Evolutionary conservation across 2,888 invertebrate genomes (phyloP).

Genomic region (Epinotia demarniana): DNA sequence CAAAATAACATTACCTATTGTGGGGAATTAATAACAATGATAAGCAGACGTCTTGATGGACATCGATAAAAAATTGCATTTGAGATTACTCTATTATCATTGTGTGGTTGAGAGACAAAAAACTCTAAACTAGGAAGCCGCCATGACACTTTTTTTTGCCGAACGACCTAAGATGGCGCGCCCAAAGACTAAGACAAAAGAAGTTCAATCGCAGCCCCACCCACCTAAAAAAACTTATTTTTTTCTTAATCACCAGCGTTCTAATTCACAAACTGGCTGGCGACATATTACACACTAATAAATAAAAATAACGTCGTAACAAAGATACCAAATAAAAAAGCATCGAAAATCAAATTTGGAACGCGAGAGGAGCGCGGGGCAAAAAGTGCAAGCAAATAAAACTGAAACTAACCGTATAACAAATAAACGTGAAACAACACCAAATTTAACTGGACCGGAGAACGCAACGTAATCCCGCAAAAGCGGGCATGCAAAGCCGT

Average conservation of each 20-base stretch:
- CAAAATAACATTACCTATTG: conserved; percentile 23
- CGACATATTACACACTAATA: conserved; percentile 1
- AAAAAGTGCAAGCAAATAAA: conserved; percentile 47
- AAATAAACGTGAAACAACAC: conserved; percentile 65
- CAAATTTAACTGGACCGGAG: conserved; percentile 63
- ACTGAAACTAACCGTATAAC: conserved; percentile 54
- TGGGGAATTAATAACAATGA: conserved; percentile 21
- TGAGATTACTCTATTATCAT: conserved; percentile 29
- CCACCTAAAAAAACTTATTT: conserved; percentile 56
- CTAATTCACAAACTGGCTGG: conserved; percentile 5
- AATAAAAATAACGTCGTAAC: conserved; percentile 45
- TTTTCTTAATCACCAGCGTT: not conserved
- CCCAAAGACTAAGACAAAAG: conserved; percentile 80
- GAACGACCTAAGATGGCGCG: conserved; percentile 80
- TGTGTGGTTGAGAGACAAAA: conserved; percentile 34
- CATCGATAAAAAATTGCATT: conserved; percentile 37
- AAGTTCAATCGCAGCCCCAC: conserved; percentile 70
- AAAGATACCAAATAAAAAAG: conserved; percentile 24
- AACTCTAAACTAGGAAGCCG: conserved; percentile 56
- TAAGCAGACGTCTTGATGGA: conserved; percentile 18
- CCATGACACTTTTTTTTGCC: conserved; percentile 82
- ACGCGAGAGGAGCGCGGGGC: conserved; percentile 46
- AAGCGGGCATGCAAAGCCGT: conserved; percentile 80
- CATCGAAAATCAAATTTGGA: conserved; percentile 33
- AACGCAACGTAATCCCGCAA: conserved; percentile 71